Conservation (phyloP, 2,113 vertebrate genomes). For the Embiotoca jacksoni region DNA sequence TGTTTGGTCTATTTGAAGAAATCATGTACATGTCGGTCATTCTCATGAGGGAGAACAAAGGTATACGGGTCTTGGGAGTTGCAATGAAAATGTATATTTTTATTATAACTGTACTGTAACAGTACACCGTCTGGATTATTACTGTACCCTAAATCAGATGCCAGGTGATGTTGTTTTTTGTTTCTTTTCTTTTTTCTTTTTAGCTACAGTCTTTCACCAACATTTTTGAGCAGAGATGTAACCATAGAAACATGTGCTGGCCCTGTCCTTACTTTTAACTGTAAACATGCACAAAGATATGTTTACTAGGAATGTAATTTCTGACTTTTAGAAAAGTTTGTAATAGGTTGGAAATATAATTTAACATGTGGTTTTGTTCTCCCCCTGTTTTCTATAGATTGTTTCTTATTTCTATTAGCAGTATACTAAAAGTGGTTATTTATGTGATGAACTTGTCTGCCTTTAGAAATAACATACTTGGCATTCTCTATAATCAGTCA, state of each 20-base stretch:
- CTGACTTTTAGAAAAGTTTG: too few species aligned
- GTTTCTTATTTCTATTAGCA: neutral
- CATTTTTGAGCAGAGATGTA: neutral
- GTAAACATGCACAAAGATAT: too few species aligned
- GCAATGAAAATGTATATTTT: constrained; percentile 5
- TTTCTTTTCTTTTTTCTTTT: neutral
- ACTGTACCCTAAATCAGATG: neutral
- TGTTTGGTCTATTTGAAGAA: neutral
- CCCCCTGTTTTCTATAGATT: too few species aligned
- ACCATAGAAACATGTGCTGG: neutral
- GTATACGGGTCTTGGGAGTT: neutral
- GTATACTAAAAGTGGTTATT: too few species aligned
- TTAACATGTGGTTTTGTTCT: too few species aligned
- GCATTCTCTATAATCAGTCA: neutral
- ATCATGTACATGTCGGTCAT: neutral
- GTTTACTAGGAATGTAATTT: too few species aligned
- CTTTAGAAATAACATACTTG: neutral
- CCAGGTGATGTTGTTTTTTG: too few species aligned
- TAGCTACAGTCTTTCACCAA: neutral
- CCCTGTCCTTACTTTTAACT: neutral
- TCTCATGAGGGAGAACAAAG: neutral
- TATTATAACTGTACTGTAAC: neutral
- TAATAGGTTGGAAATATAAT: too few species aligned
- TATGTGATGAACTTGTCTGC: too few species aligned
- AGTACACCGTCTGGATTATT: neutral